Evolutionary conservation across 2,888 invertebrate species (phyloP), one percentile per base, ranked within the genome.

Genomic region (Nudaria mundana): DNA sequence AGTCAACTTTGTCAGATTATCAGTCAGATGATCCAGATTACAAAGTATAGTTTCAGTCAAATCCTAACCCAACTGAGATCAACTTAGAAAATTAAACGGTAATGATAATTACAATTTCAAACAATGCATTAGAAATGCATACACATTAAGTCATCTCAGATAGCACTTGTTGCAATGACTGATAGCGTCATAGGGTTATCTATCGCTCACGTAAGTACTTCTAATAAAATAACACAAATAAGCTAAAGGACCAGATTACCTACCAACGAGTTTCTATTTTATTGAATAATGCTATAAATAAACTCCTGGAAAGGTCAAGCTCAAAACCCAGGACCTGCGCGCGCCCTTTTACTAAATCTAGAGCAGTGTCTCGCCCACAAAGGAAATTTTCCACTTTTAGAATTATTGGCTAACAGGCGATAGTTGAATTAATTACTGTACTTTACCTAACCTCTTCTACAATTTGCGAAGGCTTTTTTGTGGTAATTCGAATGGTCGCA

Each of bases 401-500:
- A n/a, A n/a, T n/a, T n/a, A n/a, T n/a, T n/a, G n/a, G n/a, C n/a
- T n/a, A n/a, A n/a, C n/a, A n/a, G n/a, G n/a, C n/a, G n/a, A n/a
- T n/a, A n/a, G n/a, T n/a, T n/a, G n/a, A n/a, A n/a, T n/a, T n/a
- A n/a, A n/a, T n/a, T n/a, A n/a, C n/a, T n/a, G n/a, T n/a, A 52
- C 40, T 34, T 50, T 79, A 85, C 84, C 83, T 78, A 58, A 48
- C 44, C 42, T 70, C 65, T 45, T 58, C 56, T 26, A 63, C 58
- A 23, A 57, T 48, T 48, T 71, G 65, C 42, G 63, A 54, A 52
- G 71, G 69, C 47, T 70, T 83, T 68, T 76, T 81, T 10, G 81
- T 82, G 37, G 70, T 75, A 59, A 89, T 84, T 68, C 78, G 77
- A 60, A 89, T 79, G 43, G 84, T 77, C 58, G 89, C 89, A 70